Evolutionary conservation across 2,888 invertebrate genomes (phyloP).

Genomic region (Pristionchus exspectatus): DNA sequence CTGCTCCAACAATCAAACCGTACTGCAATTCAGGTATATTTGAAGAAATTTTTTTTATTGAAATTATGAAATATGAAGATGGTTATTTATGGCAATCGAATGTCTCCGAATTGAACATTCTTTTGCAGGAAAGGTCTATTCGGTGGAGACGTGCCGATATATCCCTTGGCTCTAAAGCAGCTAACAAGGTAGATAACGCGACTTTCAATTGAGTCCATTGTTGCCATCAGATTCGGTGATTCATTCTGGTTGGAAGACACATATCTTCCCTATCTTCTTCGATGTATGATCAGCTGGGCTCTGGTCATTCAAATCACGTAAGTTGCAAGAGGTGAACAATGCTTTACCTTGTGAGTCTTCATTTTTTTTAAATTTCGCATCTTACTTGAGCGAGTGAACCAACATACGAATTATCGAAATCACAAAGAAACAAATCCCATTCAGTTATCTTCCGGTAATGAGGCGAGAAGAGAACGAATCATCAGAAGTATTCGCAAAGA

Average conservation of each 20-base stretch:
- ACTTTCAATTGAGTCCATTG: background rate
- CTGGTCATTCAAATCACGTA: slow-evolving; percentile 50
- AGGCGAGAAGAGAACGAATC: slow-evolving; percentile 57
- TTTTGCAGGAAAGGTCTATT: slow-evolving; percentile 65
- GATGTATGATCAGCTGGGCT: slow-evolving; percentile 66
- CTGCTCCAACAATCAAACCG: slow-evolving; percentile 52
- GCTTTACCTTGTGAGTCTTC: background rate
- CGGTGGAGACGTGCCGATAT: slow-evolving; percentile 60
- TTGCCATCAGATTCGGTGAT: slow-evolving; percentile 65
- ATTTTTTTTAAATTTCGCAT: background rate
- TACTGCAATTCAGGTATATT: slow-evolving; percentile 61
- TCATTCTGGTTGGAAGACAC: slow-evolving; percentile 67
- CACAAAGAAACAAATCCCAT: background rate
- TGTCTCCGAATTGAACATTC: background rate
- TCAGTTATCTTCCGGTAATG: slow-evolving; percentile 50
- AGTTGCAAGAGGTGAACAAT: slow-evolving; percentile 59
- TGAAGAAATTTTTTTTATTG: background rate
- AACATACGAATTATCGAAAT: background rate
- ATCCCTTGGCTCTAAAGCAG: slow-evolving; percentile 64
- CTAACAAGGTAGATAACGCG: slow-evolving; percentile 53
- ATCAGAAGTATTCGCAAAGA: slow-evolving; percentile 62
- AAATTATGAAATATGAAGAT: background rate
- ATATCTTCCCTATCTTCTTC: slow-evolving; percentile 63
- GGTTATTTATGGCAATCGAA: too few species aligned
- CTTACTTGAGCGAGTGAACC: background rate